phyloP scores from a whole-genome alignment of 2,888 invertebrate species.

The Augiades crinisus region DNA sequence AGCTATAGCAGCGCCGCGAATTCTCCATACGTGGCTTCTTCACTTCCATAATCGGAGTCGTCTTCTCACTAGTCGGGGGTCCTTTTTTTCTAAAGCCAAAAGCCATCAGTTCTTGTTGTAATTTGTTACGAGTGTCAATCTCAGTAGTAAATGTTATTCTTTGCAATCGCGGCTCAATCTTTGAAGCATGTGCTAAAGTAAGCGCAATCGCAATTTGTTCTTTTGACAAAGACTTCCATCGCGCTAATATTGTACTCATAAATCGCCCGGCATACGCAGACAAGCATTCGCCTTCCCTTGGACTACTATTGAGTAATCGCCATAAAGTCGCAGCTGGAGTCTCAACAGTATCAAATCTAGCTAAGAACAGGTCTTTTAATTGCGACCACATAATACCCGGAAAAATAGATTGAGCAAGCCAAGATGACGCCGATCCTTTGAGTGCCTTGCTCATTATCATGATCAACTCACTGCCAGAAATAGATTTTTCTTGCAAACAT shows the following conservation, averaged over 20 bases:
- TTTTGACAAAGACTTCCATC: not conserved
- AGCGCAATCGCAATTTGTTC: not conserved
- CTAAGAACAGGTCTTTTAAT: conserved; percentile 26
- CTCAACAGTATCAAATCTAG: conserved; percentile 25
- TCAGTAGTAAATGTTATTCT: not conserved
- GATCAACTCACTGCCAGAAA: conserved; percentile 24
- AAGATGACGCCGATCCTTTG: conserved; percentile 26
- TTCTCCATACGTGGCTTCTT: not conserved
- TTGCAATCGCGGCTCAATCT: not conserved
- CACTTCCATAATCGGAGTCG: not conserved
- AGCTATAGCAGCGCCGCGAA: not conserved
- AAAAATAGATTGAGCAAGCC: conserved; percentile 26
- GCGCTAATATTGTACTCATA: not conserved
- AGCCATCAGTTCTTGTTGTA: conserved; percentile 23
- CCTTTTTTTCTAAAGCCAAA: conserved; percentile 23
- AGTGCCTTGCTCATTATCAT: conserved; percentile 27
- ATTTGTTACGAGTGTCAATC: not conserved
- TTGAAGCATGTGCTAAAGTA: not conserved
- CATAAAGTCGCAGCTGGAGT: not conserved
- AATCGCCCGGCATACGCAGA: not conserved
- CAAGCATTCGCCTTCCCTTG: not conserved
- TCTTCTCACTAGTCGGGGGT: not conserved
- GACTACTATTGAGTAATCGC: not conserved
- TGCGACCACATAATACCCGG: conserved; percentile 27
- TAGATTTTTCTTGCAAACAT: conserved; percentile 24